Evolutionary conservation across 2,888 invertebrate genomes (phyloP).

Genomic region (Ecliptopera silaceata): DNA sequence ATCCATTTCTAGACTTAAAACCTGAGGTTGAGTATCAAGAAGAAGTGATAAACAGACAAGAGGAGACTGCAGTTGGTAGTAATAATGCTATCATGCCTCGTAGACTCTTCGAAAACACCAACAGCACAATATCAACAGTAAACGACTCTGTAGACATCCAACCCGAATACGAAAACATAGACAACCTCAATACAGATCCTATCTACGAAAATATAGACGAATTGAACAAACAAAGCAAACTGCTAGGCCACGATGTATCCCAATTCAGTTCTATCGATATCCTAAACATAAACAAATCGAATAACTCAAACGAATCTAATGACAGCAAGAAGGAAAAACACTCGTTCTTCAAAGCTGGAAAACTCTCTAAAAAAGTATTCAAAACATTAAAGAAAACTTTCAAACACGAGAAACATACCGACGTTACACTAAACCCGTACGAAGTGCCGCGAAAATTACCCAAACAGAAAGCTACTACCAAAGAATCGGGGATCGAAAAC

Average conservation of each 20-base stretch:
- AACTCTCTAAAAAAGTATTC: conserved; percentile 72
- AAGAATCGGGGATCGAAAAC: conserved; percentile 74
- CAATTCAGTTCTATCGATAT: conserved; percentile 72
- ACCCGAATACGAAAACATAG: conserved; percentile 72
- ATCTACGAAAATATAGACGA: conserved; percentile 70
- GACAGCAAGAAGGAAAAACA: conserved; percentile 69
- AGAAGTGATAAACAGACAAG: conserved; percentile 47
- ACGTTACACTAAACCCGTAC: conserved; percentile 68
- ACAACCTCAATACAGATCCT: conserved; percentile 55
- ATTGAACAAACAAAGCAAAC: conserved; percentile 75
- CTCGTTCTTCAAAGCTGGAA: conserved; percentile 65
- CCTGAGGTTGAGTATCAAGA: conserved; percentile 63
- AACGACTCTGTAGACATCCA: conserved; percentile 59
- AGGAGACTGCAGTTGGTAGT: conserved; percentile 31
- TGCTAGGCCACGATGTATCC: conserved; percentile 75
- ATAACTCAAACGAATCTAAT: conserved; percentile 63
- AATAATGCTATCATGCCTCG: conserved; percentile 58
- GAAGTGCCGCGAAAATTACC: conserved; percentile 72
- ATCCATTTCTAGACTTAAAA: conserved; percentile 63
- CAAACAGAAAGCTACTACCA: conserved; percentile 56
- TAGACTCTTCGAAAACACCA: conserved; percentile 68
- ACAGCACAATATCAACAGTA: conserved; percentile 74
- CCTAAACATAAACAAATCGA: conserved; percentile 59
- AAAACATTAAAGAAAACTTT: conserved; percentile 75
- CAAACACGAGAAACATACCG: conserved; percentile 66